Percentiles rank a stretch among this genome's conserved stretches.
These are phyloP conservation scores for Clupea harengus DNA, from an alignment of 2,113 vertebrate genomes.

Conservation along the genomic window DNA sequence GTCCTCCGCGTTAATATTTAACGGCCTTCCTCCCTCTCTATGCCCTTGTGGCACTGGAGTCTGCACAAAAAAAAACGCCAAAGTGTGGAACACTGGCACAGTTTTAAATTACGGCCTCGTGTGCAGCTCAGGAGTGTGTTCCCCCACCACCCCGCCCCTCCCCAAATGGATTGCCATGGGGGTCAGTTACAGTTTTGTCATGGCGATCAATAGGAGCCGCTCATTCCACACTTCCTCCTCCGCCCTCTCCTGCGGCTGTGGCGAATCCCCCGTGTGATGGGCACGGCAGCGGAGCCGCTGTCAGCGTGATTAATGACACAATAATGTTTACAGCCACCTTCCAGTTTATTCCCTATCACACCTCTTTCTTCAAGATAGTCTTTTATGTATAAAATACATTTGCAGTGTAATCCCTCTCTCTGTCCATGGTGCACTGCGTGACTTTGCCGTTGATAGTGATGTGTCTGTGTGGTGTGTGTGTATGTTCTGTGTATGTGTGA, in stretches of 20 bases:
- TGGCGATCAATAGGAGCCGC: constrained; percentile 48
- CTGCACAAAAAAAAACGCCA: constrained; percentile 41
- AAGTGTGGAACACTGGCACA: neutral
- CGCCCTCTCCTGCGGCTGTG: constrained; percentile 54
- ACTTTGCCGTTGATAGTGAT: neutral
- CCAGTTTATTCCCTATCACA: constrained; percentile 52
- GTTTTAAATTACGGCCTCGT: constrained; percentile 52
- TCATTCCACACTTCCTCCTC: constrained; percentile 46
- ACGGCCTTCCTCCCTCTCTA: constrained; percentile 37
- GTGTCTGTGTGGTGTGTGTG: neutral
- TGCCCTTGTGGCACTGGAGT: constrained; percentile 52
- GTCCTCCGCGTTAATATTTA: constrained; percentile 23
- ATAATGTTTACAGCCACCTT: constrained; percentile 63
- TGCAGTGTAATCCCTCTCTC: constrained; percentile 40
- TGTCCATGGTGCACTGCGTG: neutral
- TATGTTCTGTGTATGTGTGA: neutral
- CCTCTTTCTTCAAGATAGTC: constrained; percentile 44
- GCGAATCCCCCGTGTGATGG: constrained; percentile 57
- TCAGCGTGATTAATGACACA: constrained; percentile 68
- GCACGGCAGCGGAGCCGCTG: constrained; percentile 45
- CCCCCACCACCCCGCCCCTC: neutral
- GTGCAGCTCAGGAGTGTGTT: constrained; percentile 27
- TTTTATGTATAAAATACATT: constrained; percentile 33
- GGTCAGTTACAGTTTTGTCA: constrained; percentile 59
- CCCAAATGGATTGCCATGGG: constrained; percentile 55